A percentile compares a stretch with the other conserved stretches of the same genome.
phyloP scores from a whole-genome alignment of 2,797 vertebrate genomes.

The Coccyzus lansbergi region DNA sequence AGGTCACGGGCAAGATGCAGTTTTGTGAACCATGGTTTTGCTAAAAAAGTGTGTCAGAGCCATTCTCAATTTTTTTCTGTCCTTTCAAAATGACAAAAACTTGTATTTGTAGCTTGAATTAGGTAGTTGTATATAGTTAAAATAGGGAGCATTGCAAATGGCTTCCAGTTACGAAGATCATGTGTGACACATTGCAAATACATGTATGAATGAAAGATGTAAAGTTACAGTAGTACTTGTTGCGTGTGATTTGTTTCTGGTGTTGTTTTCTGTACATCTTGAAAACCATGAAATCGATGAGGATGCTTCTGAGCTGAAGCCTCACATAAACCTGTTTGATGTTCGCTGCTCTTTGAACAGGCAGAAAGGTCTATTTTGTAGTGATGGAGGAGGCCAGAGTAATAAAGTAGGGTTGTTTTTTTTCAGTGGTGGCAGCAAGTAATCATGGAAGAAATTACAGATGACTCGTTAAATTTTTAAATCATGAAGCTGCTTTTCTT shows the following conservation, averaged over 20 bases:
- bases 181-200: neutral
- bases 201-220: neutral
- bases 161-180: neutral
- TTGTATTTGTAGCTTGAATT: neutral
- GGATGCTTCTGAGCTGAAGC: neutral
- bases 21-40: neutral
- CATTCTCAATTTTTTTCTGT: neutral
- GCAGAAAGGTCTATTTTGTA: neutral
- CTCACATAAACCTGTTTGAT: neutral
- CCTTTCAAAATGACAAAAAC: neutral
- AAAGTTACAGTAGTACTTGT: neutral
- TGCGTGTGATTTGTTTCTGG: neutral
- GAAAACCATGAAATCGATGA: neutral
- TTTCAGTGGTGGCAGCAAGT: neutral
- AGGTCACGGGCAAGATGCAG: neutral
- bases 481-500: neutral
- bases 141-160: no score
- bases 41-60: neutral
- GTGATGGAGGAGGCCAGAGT: neutral
- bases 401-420: neutral
- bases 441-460: neutral
- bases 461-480: neutral
- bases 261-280: neutral
- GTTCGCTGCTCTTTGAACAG: neutral
- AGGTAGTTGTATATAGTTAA: neutral